Conservation (phyloP, 2,888 invertebrate species). For the Sericinus montela region DNA sequence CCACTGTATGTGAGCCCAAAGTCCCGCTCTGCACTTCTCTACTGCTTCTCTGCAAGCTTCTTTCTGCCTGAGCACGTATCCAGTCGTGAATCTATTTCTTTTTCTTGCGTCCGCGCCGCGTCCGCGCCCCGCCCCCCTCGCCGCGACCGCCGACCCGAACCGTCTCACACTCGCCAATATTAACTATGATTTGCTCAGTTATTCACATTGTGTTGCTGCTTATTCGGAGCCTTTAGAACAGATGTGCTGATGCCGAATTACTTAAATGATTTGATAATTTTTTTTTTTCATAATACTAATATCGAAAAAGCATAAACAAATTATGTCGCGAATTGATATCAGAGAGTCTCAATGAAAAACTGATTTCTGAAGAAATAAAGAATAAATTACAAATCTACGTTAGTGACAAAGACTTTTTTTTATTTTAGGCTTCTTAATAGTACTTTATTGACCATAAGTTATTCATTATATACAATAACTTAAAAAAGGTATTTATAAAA, state of each 20-base stretch:
- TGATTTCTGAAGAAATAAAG: background rate
- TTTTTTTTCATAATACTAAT: background rate
- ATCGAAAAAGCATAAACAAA: background rate
- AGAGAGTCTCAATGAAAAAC: background rate
- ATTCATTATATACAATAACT: too few relatives aligned
- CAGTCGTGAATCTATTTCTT: slow-evolving; percentile 56
- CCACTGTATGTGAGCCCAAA: slow-evolving; percentile 73
- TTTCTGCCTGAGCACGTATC: slow-evolving; percentile 78
- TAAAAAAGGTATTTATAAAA: too few relatives aligned
- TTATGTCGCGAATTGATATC: slow-evolving; percentile 3
- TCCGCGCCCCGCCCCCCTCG: slow-evolving; percentile 24
- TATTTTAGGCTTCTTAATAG: background rate
- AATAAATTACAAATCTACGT: background rate
- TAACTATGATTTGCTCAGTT: slow-evolving; percentile 62
- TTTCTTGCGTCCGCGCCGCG: slow-evolving; percentile 50
- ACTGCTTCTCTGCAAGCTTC: slow-evolving; percentile 79
- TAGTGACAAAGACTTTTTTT: too few relatives aligned
- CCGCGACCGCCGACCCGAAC: slow-evolving; percentile 44
- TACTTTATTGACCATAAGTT: too few relatives aligned
- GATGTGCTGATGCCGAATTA: slow-evolving; percentile 50
- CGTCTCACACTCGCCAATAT: slow-evolving; percentile 47
- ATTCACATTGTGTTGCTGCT: slow-evolving; percentile 70
- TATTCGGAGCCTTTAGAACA: slow-evolving; percentile 60
- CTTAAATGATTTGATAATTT: background rate
- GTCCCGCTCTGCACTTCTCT: slow-evolving; percentile 79